Conservation (phyloP, 2,113 vertebrate genomes). For the Arenaria interpres region DNA sequence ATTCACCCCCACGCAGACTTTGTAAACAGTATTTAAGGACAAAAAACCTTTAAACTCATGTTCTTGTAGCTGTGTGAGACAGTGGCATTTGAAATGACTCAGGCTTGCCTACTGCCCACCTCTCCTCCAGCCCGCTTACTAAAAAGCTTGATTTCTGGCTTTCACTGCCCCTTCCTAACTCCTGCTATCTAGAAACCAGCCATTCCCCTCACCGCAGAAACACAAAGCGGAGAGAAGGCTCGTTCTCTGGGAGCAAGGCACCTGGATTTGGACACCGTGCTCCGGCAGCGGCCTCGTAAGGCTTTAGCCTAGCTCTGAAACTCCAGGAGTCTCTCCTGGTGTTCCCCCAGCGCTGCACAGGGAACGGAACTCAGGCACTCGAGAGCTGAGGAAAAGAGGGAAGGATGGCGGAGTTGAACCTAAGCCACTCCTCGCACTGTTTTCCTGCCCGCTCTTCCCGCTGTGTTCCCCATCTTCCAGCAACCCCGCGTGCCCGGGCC, state of each 20-base stretch:
- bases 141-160: neutral
- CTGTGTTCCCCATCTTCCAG: neutral
- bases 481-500: neutral
- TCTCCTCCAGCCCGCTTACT: neutral
- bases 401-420: neutral
- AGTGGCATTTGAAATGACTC: neutral
- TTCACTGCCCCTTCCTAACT: neutral
- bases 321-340: neutral
- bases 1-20: neutral
- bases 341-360: neutral
- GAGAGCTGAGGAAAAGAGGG: neutral
- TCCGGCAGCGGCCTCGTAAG: neutral
- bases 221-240: neutral
- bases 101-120: neutral
- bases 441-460: neutral
- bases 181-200: neutral
- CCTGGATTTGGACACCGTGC: neutral
- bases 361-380: neutral
- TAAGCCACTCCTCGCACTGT: neutral
- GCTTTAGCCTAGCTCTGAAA: neutral
- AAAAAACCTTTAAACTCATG: neutral
- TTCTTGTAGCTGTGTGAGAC: neutral
- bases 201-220: accelerated
- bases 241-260: neutral
- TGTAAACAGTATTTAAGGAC: neutral